A percentile compares a stretch with the other conserved stretches of the same genome.
Conservation (phyloP, 1,140 invertebrate species). For the Hycleus cichorii region DNA sequence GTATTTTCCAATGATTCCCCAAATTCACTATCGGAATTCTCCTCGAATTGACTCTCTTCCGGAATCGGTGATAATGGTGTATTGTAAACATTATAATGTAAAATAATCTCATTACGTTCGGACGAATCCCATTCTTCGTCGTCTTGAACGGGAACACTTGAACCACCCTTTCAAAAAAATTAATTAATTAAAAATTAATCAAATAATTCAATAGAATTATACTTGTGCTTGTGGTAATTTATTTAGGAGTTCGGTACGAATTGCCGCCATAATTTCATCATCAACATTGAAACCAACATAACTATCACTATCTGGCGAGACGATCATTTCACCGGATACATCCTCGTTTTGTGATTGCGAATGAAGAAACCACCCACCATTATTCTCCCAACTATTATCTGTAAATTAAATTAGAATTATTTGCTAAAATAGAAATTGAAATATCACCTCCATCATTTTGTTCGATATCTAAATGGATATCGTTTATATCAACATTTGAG, state of each 20-base stretch:
- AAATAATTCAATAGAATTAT: background rate
- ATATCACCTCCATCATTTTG: background rate
- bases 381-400: conserved; percentile 20
- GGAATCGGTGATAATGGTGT: conserved; percentile 54
- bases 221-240: conserved; percentile 64
- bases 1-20: background rate
- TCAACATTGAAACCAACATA: conserved; percentile 54
- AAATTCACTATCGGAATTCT: conserved; percentile 16
- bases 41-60: conserved; percentile 49
- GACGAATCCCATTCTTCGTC: conserved; percentile 33
- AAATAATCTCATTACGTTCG: conserved; percentile 40
- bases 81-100: conserved; percentile 50
- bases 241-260: conserved; percentile 60
- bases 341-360: conserved; percentile 33
- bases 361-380: conserved; percentile 46
- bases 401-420: background rate
- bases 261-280: conserved; percentile 61
- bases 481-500: conserved; percentile 15
- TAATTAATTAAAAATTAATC: background rate
- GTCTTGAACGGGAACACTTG: conserved; percentile 25
- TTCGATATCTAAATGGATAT: conserved; percentile 11
- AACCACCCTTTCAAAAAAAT: conserved; percentile 25
- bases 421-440: background rate
- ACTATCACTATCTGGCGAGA: conserved; percentile 41
- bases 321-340: conserved; percentile 27